These are phyloP conservation scores for Eupithecia pulchellata DNA, from an alignment of 2,888 invertebrate species.

Conservation along the genomic window DNA sequence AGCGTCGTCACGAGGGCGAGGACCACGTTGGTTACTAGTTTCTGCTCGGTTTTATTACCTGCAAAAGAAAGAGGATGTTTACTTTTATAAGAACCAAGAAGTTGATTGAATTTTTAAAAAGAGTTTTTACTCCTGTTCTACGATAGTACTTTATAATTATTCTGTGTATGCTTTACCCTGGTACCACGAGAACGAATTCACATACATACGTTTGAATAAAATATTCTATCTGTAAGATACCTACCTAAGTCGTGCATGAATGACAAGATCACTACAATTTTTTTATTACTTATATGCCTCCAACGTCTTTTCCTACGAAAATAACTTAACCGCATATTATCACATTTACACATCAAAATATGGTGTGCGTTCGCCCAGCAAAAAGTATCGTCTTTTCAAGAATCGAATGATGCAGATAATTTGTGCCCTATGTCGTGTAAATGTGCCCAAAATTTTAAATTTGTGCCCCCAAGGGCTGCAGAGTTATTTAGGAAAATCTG, in stretches of 20 bases:
- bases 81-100: not conserved
- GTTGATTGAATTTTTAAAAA: not conserved
- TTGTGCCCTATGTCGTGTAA: no score
- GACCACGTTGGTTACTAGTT: slow-evolving; percentile 93
- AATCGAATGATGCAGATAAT: no score
- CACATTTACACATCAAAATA: no score
- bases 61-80: slow-evolving; percentile 64
- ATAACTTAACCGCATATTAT: not conserved
- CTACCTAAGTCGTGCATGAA: not conserved
- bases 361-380: no score
- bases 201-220: not conserved
- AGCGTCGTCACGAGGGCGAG: slow-evolving; percentile 93
- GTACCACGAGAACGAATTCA: not conserved
- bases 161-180: no score
- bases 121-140: not conserved
- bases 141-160: no score
- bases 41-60: slow-evolving; percentile 90
- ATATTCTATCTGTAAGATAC: not conserved
- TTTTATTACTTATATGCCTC: not conserved
- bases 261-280: not conserved
- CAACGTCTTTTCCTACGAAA: not conserved
- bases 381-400: no score
- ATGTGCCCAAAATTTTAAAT: no score
- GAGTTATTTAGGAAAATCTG: no score
- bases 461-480: no score